Evolutionary conservation across 2,888 invertebrate genomes (phyloP), one percentile per base, ranked within the genome.

Genomic region (Drepana falcataria): DNA sequence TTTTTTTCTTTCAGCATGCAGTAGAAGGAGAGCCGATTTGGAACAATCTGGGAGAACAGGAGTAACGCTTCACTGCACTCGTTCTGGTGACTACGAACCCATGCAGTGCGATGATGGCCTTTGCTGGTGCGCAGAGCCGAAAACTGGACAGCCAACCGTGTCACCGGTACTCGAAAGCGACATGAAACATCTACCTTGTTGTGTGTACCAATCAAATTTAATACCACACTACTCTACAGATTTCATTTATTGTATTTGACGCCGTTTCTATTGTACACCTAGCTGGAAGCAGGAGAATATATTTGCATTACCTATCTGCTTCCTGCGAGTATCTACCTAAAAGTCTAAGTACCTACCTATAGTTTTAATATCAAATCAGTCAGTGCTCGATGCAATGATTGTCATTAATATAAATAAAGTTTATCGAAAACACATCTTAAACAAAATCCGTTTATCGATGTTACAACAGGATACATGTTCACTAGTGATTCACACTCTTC

Each of bases 121-220:
- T 60, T 95, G 95, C 71, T 95, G 94, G 94, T 95, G 95, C 76
- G 94, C 92, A 1, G 91, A 94, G 44, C 83, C 91, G 0, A 85
- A 73, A 71, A 94, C 93, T 53, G 95, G 95, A 33, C 88, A 92
- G 63, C 90, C 94, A 2, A 81, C 79, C 1, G 85, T 92, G 7
- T 77, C 87, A 48, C 92, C 93, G 0, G 91, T 94, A 4, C 93
- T 92, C 0, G 91, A 93, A 66, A 79, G 75, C 3, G 89, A 94
- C 71, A 93, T 94, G 92, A 81, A 68, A 52, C 81, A 79, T 59
- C 81, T 95, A 52, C 93, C 94, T 2, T 95, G 95, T 69, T 94
- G 95, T 95, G 93, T 91, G 61, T 61, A 52, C 34, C 34, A 9
- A 34, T 47, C 47, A 48, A 7, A 2, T 9, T 35, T 35, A 35